A percentile compares a stretch with the other conserved stretches of the same genome.
These are phyloP conservation scores for Malurus cyaneus DNA, from an alignment of 2,113 vertebrate genomes.

Conservation along the genomic window DNA sequence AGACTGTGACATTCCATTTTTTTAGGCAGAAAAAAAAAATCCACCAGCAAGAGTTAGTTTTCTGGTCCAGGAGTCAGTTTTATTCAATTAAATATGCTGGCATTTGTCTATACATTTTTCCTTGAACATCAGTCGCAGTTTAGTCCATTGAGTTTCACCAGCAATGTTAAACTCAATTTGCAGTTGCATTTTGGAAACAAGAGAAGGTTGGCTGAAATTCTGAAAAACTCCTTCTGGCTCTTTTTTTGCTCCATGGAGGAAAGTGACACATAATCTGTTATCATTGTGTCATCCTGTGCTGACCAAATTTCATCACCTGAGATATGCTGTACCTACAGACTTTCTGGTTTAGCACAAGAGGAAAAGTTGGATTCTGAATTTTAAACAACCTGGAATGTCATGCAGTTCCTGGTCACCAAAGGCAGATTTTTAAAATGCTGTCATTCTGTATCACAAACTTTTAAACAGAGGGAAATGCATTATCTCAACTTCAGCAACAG, in stretches of 20 bases:
- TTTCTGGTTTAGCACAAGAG: not conserved
- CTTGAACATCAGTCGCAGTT: not conserved
- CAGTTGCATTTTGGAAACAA: not conserved
- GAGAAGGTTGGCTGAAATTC: not conserved
- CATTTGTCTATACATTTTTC: not conserved
- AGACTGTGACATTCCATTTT: not conserved
- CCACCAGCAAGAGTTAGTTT: not conserved
- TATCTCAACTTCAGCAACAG: not conserved
- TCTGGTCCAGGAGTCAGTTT: not conserved
- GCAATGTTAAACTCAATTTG: not conserved
- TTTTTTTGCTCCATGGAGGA: not conserved
- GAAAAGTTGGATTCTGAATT: not conserved
- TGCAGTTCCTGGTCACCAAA: not conserved
- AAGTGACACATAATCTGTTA: not conserved
- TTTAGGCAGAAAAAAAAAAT: not conserved
- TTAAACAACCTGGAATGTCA: not conserved
- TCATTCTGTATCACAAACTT: not conserved
- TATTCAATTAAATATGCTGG: not conserved
- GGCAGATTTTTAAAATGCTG: not conserved
- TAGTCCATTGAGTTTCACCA: not conserved
- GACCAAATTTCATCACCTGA: not conserved
- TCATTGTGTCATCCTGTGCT: accelerated
- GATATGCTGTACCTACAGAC: not conserved
- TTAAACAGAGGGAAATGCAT: not conserved
- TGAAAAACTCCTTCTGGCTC: not conserved